These are phyloP conservation scores for Scaptomyza graminum DNA, from an alignment of 1,140 invertebrate genomes.

Conservation along the genomic window DNA sequence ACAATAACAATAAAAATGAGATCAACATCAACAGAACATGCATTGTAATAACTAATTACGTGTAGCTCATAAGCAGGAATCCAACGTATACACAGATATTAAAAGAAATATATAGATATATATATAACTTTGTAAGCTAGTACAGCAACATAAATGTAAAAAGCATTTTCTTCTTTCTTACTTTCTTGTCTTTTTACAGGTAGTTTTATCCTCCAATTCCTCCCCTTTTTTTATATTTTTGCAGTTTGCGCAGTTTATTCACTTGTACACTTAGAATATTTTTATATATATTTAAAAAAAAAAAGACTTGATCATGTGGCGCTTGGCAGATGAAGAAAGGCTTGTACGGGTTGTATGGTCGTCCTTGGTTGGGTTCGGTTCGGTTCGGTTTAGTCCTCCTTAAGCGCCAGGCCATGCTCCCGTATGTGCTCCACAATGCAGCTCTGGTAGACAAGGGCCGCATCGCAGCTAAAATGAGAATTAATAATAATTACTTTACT, in stretches of 20 bases:
- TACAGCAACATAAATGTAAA: background rate
- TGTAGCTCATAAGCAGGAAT: slow-evolving; percentile 13
- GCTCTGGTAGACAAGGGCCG: slow-evolving; percentile 46
- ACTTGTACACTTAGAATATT: slow-evolving; percentile 19
- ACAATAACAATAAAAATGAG: background rate
- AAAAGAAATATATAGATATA: background rate
- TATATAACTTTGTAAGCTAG: slow-evolving; percentile 33
- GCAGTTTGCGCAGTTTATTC: slow-evolving; percentile 14
- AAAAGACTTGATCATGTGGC: slow-evolving; percentile 19
- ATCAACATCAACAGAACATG: slow-evolving; percentile 7
- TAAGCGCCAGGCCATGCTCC: slow-evolving; percentile 54
- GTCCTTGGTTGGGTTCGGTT: background rate
- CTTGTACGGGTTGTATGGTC: background rate
- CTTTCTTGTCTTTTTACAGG: too few relatives aligned
- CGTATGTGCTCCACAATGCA: slow-evolving; percentile 63
- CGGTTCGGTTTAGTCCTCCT: slow-evolving; percentile 28
- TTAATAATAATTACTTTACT: background rate
- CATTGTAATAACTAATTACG: slow-evolving; percentile 33
- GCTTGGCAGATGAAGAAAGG: slow-evolving; percentile 29
- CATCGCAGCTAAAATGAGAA: slow-evolving; percentile 49
- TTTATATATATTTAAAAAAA: slow-evolving; percentile 14
- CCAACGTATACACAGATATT: slow-evolving; percentile 7
- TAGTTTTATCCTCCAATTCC: too few relatives aligned
- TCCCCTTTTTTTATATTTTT: background rate
- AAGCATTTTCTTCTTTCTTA: slow-evolving; percentile 9